phyloP scores from a whole-genome alignment of 1,140 invertebrate genomes.

The Drosophila arizonae region DNA sequence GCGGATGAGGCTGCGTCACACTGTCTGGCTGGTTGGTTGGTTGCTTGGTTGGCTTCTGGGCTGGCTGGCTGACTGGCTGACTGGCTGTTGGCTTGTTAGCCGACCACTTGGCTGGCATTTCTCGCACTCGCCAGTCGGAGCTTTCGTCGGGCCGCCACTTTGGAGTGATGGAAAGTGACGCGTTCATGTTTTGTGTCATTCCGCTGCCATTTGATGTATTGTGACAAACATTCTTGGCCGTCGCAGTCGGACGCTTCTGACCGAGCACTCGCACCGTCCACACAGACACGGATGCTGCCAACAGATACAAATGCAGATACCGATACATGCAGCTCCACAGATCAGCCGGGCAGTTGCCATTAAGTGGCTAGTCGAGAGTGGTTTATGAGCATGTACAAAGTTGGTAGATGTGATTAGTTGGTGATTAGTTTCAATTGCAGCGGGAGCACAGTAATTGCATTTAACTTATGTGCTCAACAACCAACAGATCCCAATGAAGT shows the following conservation, averaged over 20 bases:
- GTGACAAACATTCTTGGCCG: conserved; percentile 80
- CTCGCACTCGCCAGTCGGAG: conserved; percentile 28
- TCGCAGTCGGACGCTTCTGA: conserved; percentile 33
- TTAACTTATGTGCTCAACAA: conserved; percentile 8
- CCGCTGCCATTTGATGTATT: conserved; percentile 79
- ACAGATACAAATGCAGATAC: conserved; percentile 30
- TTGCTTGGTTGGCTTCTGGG: conserved; percentile 24
- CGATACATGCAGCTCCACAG: conserved; percentile 2
- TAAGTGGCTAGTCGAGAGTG: conserved; percentile 26
- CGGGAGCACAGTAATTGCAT: conserved; percentile 27
- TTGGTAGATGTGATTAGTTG: conserved; percentile 49
- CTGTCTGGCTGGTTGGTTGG: conserved; percentile 60
- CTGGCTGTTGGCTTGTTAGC: conserved; percentile 35
- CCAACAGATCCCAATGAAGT: too few species aligned
- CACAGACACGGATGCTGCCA: neutral
- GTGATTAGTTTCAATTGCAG: conserved; percentile 43
- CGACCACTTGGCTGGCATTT: conserved; percentile 44
- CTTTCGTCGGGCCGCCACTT: conserved; percentile 74
- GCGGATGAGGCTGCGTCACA: conserved; percentile 57
- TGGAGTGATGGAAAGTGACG: conserved; percentile 83
- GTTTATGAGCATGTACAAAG: conserved; percentile 50
- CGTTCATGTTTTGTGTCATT: conserved; percentile 83
- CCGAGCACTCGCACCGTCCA: neutral
- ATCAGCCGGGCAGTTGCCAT: conserved; percentile 21
- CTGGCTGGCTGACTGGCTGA: conserved; percentile 30